Percentiles rank a stretch among this genome's conserved stretches.
phyloP scores from a whole-genome alignment of 2,797 vertebrate species.

The Loriculus beryllinus region DNA sequence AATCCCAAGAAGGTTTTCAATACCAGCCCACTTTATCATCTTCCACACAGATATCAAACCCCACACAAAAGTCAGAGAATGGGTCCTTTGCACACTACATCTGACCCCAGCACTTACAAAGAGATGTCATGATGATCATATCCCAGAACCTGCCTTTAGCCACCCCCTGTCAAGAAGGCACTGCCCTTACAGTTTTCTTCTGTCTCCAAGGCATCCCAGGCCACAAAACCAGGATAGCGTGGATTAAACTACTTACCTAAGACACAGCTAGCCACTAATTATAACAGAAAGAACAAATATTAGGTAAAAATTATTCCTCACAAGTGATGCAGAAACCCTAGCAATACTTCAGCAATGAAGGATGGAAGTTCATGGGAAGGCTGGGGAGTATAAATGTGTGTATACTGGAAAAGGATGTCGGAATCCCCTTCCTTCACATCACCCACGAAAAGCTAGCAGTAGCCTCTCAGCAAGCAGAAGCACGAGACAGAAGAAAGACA shows the following conservation, averaged over 20 bases:
- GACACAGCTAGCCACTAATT: background rate
- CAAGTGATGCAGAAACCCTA: background rate
- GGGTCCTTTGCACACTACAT: background rate
- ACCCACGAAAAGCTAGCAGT: background rate
- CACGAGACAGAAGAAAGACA: background rate
- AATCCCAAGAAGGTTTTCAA: background rate
- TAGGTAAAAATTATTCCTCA: background rate
- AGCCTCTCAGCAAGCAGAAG: background rate
- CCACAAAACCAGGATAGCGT: background rate
- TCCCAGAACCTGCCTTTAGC: background rate
- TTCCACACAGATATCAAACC: background rate
- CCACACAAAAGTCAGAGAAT: accelerated
- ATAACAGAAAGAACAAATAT: background rate
- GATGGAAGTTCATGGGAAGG: background rate
- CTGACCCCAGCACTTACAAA: background rate
- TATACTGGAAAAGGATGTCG: background rate
- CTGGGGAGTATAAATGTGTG: background rate
- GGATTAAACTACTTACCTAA: background rate
- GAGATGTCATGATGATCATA: accelerated
- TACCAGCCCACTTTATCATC: background rate
- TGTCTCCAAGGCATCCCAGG: background rate
- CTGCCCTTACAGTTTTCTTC: background rate
- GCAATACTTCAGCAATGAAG: background rate
- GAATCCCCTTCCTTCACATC: background rate
- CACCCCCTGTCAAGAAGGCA: background rate